A percentile compares a stretch with the other conserved stretches of the same genome.
These are phyloP conservation scores for Indicator maculatus DNA, from an alignment of 2,113 vertebrate genomes.

Conservation along the genomic window DNA sequence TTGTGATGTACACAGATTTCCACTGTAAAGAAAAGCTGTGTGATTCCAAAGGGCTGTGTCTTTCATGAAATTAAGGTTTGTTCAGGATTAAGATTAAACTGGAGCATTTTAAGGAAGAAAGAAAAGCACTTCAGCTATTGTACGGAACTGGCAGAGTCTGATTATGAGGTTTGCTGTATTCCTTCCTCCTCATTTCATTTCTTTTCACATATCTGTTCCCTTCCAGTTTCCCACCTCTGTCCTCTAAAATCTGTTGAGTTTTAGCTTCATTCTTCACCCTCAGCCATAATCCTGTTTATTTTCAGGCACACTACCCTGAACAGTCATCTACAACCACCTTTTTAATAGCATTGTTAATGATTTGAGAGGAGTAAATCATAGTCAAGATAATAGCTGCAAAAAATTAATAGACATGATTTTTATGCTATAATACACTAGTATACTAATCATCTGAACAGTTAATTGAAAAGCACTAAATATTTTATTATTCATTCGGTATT, in stretches of 20 bases:
- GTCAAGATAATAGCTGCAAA: conserved; percentile 77
- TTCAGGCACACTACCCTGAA: conserved; percentile 63
- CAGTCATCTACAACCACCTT: conserved; percentile 65
- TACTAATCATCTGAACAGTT: conserved; percentile 79
- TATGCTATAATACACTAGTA: conserved; percentile 78
- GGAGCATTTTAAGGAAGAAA: conserved; percentile 3
- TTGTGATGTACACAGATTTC: conserved; percentile 42
- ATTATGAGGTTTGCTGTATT: background rate
- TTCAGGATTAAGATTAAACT: background rate
- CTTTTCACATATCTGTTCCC: background rate
- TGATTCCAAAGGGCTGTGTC: conserved; percentile 11
- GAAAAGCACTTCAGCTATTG: background rate
- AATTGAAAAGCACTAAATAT: conserved; percentile 83
- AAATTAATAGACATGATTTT: conserved; percentile 80
- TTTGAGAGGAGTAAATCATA: conserved; percentile 78
- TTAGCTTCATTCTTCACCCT: conserved; percentile 60
- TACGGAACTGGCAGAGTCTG: background rate
- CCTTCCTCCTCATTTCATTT: background rate
- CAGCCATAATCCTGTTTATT: conserved; percentile 53
- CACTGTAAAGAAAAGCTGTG: conserved; percentile 29
- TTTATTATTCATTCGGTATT: conserved; percentile 80
- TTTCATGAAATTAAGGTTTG: background rate
- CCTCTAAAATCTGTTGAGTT: background rate
- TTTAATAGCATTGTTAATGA: conserved; percentile 79
- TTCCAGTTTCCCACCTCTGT: background rate